phyloP scores from a whole-genome alignment of 2,888 invertebrate species.

The Eristalinus aeneus region DNA sequence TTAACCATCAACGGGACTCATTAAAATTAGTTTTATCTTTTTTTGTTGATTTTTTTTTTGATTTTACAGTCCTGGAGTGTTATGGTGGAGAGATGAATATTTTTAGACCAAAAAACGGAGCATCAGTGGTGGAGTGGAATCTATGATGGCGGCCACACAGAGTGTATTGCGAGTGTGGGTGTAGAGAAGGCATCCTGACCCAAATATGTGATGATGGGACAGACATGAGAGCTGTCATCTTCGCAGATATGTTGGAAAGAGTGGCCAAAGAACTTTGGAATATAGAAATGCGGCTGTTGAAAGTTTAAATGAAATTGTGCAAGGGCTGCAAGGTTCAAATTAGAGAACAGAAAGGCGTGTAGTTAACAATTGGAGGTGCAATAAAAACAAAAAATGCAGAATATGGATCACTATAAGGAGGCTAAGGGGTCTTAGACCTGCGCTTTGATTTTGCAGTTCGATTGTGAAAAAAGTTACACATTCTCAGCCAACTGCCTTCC shows the following conservation, averaged over 20 bases:
- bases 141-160: background rate
- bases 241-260: background rate
- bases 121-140: background rate
- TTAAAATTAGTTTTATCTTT: conserved; percentile 58
- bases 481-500: no score
- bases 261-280: background rate
- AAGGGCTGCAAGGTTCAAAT: no score
- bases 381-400: background rate
- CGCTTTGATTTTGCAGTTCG: no score
- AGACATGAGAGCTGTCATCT: background rate
- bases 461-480: no score
- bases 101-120: conserved; percentile 30
- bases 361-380: no score
- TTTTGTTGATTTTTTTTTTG: conserved; percentile 12
- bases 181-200: conserved; percentile 33
- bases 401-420: no score
- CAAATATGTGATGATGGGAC: background rate
- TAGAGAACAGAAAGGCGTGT: no score
- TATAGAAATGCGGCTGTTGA: background rate
- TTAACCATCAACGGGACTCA: conserved; percentile 32
- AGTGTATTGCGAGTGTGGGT: background rate
- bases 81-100: conserved; percentile 16
- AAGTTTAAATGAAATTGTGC: background rate
- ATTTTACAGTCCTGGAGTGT: background rate
- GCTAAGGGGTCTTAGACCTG: no score